These are phyloP conservation scores for Scaptomyza tumidula DNA, from an alignment of 2,888 invertebrate species.

Conservation along the genomic window DNA sequence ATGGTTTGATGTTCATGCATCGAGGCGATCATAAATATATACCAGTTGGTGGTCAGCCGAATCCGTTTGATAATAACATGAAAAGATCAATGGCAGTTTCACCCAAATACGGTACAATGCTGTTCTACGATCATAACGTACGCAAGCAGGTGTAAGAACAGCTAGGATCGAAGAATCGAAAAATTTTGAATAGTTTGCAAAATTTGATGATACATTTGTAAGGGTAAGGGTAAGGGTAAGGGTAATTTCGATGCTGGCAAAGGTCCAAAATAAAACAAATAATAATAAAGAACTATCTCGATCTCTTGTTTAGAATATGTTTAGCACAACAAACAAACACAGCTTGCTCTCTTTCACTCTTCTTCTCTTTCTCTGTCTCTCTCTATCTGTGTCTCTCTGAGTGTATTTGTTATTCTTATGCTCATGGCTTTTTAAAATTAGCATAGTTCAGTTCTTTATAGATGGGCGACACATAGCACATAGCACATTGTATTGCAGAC, in stretches of 20 bases:
- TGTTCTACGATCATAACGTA: slow-evolving; percentile 92
- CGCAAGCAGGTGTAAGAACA: slow-evolving; percentile 85
- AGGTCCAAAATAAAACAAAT: slow-evolving; percentile 12
- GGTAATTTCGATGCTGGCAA: slow-evolving; percentile 27
- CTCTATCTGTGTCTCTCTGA: neutral
- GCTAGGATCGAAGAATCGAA: slow-evolving; percentile 48
- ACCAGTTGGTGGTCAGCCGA: slow-evolving; percentile 87
- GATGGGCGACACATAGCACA: slow-evolving; percentile 42
- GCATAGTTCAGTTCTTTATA: slow-evolving; percentile 52
- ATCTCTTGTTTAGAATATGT: slow-evolving; percentile 78
- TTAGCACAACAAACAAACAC: slow-evolving; percentile 79
- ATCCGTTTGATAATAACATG: slow-evolving; percentile 87
- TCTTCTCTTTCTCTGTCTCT: neutral
- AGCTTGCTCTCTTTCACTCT: slow-evolving; percentile 28
- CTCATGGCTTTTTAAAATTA: slow-evolving; percentile 65
- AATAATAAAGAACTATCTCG: neutral
- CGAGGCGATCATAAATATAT: slow-evolving; percentile 91
- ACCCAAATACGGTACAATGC: slow-evolving; percentile 89
- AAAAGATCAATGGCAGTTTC: slow-evolving; percentile 88
- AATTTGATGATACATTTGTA: slow-evolving; percentile 24
- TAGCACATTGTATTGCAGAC: slow-evolving; percentile 60
- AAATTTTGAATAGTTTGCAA: neutral
- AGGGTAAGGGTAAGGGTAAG: slow-evolving; percentile 23
- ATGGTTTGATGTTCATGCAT: slow-evolving; percentile 91
- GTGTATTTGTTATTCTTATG: slow-evolving; percentile 6